Percentiles rank a stretch among this genome's conserved stretches.
Evolutionary conservation across 2,113 vertebrate species (phyloP).

Genomic region (Psammodynastes pulverulentus): DNA sequence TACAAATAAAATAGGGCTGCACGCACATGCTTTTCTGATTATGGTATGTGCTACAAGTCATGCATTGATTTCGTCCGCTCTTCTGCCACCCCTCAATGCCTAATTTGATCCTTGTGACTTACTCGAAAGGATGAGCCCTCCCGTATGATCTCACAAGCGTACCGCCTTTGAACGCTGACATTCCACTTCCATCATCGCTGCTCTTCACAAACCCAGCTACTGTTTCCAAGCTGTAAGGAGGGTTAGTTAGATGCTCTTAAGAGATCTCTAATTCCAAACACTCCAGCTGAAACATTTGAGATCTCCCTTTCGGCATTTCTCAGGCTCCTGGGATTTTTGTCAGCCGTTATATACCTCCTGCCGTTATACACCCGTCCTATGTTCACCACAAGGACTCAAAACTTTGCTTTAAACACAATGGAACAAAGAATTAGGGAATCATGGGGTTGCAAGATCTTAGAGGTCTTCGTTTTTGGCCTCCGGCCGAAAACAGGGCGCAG

Average conservation of each 20-base stretch:
- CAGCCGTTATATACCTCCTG: not conserved
- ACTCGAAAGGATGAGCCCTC: not conserved
- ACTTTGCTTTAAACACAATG: not conserved
- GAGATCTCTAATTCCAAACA: not conserved
- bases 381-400: not conserved
- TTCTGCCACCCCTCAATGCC: not conserved
- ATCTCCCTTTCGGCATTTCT: not conserved
- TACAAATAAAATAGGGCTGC: not conserved
- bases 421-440: not conserved
- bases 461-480: no score
- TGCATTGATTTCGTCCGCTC: not conserved
- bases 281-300: not conserved
- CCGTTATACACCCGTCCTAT: no score
- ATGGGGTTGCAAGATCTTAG: no score
- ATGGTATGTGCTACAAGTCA: not conserved
- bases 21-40: not conserved
- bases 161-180: not conserved
- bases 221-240: not conserved
- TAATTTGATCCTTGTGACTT: not conserved
- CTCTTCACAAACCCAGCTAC: not conserved
- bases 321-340: not conserved
- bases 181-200: not conserved
- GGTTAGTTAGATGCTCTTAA: not conserved
- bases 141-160: not conserved
- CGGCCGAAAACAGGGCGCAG: no score